Base-by-base conservation (phyloP, 2,797 vertebrate genomes). In the Poecilia gillii region DNA sequence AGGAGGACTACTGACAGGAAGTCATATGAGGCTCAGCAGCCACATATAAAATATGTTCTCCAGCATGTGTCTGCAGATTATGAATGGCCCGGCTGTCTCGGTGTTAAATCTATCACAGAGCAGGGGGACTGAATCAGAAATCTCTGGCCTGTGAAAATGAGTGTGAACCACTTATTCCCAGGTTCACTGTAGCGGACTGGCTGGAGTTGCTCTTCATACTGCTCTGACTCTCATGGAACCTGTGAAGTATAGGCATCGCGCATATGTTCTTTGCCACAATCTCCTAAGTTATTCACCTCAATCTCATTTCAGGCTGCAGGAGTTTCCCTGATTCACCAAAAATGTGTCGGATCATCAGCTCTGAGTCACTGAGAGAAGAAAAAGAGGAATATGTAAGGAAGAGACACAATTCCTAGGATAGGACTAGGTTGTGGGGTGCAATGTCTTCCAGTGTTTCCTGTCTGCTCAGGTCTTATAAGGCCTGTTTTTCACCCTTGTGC, bases 131-230 rank as follows among this genome's bases (percentile, higher is more conserved):
- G 68, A 85, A 72, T 81, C 81, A 23, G 77, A 77, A 89, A 72
- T 80, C 89, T 79, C 43, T 91, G 90, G 89, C 82, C 90, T 91
- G 87, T 91, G 90, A 89, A 91, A 91, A 87, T 85, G 82, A 88
- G 88, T 73, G 87, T 83, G 90, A 80, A 79, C 81, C 79, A 81
- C 83, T 90, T 88, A 87, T 87, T 93, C 88, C 84, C 90, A 86
- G 89, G 87, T 86, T 90, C 86, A 83, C 81, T 80, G 86, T 86
- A 77, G 84, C 57, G 68, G 82, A 87, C 41, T 62, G 83, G 80
- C 79, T 77, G 73, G 39, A 76, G 91, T 84, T 78, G 87, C 88
- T 93, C 88, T 88, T 90, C 85, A 83, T 92, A 76, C 78, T 72
- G 87, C 84, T 66, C 79, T 84, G 85, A 91, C 89, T 87, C 79